Conservation (phyloP, 1,140 invertebrate genomes). For the Thaumatotibia leucotreta region DNA sequence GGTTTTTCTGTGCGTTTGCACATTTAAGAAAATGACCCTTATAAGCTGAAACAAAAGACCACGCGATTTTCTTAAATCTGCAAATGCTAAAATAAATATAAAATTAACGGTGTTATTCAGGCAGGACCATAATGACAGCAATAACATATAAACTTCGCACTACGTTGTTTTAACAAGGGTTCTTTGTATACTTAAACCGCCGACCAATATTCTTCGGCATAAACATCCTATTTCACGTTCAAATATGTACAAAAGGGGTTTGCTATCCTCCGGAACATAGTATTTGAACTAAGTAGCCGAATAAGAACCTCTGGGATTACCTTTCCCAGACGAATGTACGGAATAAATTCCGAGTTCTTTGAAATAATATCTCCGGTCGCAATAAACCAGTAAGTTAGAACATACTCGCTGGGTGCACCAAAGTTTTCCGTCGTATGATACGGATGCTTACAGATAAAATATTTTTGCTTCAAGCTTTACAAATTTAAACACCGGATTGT, state of each 20-base stretch:
- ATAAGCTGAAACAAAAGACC: no score
- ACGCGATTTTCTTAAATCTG: no score
- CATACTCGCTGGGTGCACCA: slow-evolving; percentile 49
- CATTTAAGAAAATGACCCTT: no score
- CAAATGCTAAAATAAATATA: no score
- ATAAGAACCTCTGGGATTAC: slow-evolving; percentile 59
- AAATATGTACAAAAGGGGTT: slow-evolving; percentile 33
- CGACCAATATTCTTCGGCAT: slow-evolving; percentile 20
- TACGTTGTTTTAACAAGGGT: not conserved
- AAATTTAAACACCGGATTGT: not conserved
- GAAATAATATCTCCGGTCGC: slow-evolving; percentile 63
- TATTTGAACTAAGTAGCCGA: slow-evolving; percentile 50
- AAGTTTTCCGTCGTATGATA: slow-evolving; percentile 61
- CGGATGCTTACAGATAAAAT: slow-evolving; percentile 27
- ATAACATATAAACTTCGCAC: not conserved
- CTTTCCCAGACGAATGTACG: slow-evolving; percentile 40
- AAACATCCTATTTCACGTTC: slow-evolving; percentile 22
- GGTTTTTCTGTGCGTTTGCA: no score
- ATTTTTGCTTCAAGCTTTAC: not conserved
- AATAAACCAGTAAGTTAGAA: slow-evolving; percentile 66
- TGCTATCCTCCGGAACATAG: slow-evolving; percentile 27
- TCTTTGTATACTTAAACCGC: not conserved
- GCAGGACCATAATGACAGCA: no score
- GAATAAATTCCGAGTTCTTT: slow-evolving; percentile 61
- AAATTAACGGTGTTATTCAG: no score